Evolutionary conservation across 2,113 vertebrate species (phyloP).

Genomic region (Chunga burmeisteri): DNA sequence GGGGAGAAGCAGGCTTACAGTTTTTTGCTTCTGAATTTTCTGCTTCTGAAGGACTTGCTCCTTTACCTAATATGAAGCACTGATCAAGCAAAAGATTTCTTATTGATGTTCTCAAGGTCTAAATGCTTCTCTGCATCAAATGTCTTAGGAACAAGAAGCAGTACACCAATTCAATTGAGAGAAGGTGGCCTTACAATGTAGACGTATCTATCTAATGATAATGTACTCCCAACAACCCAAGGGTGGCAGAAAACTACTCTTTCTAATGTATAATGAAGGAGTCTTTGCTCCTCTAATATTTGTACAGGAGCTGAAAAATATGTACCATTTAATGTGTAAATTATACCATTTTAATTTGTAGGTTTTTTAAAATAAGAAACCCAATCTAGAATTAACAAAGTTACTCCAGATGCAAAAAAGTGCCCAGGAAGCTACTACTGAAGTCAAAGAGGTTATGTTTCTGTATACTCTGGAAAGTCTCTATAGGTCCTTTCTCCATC

Average conservation of each 20-base stretch:
- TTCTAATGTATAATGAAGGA: not conserved
- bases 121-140: not conserved
- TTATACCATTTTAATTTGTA: not conserved
- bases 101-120: not conserved
- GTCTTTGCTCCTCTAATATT: not conserved
- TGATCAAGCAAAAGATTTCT: conserved; percentile 43
- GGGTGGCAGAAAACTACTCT: not conserved
- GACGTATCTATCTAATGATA: not conserved
- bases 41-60: conserved; percentile 33
- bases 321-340: not conserved
- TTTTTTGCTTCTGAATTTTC: conserved; percentile 46
- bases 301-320: not conserved
- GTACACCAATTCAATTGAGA: not conserved
- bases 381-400: not conserved
- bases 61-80: conserved; percentile 36
- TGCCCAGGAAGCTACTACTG: not conserved
- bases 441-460: not conserved
- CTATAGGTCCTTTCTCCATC: not conserved
- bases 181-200: not conserved
- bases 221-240: not conserved
- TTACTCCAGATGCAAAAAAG: not conserved
- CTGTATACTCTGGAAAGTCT: not conserved
- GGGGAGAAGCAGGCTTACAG: not conserved
- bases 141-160: not conserved
- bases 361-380: not conserved